A percentile compares a stretch with the other conserved stretches of the same genome.
Conservation (phyloP, 2,113 vertebrate species). For the Osmerus eperlanus region DNA sequence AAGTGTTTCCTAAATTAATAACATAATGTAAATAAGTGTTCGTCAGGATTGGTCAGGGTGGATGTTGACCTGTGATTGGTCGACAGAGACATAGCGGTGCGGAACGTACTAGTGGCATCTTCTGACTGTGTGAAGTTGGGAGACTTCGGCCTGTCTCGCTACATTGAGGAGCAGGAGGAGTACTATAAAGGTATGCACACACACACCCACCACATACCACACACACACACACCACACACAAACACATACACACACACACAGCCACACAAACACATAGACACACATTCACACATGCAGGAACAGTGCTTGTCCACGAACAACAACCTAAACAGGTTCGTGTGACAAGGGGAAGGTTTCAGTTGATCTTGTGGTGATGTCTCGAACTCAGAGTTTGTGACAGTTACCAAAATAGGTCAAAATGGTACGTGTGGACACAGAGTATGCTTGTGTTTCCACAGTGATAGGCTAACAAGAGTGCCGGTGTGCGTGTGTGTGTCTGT, state of each 20-base stretch:
- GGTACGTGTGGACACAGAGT: too few relatives aligned
- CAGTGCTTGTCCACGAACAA: too few relatives aligned
- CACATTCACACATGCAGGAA: neutral
- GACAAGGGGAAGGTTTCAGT: too few relatives aligned
- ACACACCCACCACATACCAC: neutral
- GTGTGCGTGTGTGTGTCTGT: neutral
- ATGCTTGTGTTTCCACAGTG: too few relatives aligned
- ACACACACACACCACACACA: neutral
- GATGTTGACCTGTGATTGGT: neutral
- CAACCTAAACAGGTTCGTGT: too few relatives aligned
- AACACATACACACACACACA: neutral
- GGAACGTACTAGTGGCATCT: conserved; percentile 87
- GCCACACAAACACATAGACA: neutral
- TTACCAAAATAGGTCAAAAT: too few relatives aligned
- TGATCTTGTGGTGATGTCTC: too few relatives aligned
- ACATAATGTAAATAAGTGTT: too few relatives aligned
- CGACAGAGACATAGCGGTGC: conserved; percentile 87
- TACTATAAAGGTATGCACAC: conserved; percentile 89
- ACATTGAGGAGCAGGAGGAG: conserved; percentile 85
- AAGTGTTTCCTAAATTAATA: too few relatives aligned
- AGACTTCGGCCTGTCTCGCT: conserved; percentile 92
- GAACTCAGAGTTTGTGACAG: too few relatives aligned
- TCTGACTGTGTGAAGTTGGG: conserved; percentile 86
- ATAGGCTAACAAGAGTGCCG: too few relatives aligned
- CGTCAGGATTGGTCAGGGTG: too few relatives aligned